Evolutionary conservation across 2,113 vertebrate species (phyloP).

Genomic region (Pionites leucogaster): DNA sequence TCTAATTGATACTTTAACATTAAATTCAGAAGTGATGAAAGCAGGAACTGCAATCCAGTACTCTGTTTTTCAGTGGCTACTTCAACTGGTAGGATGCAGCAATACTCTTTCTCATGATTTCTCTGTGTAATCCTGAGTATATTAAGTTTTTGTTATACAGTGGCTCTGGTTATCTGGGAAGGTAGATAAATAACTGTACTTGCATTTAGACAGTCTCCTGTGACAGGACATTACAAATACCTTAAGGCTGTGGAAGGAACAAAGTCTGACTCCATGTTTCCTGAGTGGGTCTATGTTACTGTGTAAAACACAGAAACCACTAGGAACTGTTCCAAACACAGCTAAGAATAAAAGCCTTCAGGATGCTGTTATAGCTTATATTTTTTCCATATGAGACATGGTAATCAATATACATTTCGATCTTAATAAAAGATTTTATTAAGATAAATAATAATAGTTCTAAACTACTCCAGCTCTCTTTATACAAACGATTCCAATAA

Average conservation of each 20-base stretch:
- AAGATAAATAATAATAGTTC: background rate
- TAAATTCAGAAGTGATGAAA: background rate
- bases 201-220: background rate
- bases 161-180: background rate
- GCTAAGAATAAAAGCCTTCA: background rate
- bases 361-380: background rate
- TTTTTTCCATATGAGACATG: background rate
- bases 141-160: background rate
- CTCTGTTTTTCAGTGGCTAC: background rate
- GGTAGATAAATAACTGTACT: background rate
- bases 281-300: background rate
- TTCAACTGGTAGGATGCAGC: background rate
- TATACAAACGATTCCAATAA: background rate
- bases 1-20: background rate
- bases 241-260: background rate
- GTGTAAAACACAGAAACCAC: background rate
- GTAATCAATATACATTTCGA: background rate
- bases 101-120: background rate
- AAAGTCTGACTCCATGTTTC: background rate
- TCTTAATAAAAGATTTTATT: slow-evolving; percentile 8
- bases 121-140: background rate
- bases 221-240: background rate
- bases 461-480: background rate
- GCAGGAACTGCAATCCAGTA: background rate
- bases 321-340: background rate